Conservation (phyloP, 2,888 invertebrate genomes). For the Saturnia pavonia region DNA sequence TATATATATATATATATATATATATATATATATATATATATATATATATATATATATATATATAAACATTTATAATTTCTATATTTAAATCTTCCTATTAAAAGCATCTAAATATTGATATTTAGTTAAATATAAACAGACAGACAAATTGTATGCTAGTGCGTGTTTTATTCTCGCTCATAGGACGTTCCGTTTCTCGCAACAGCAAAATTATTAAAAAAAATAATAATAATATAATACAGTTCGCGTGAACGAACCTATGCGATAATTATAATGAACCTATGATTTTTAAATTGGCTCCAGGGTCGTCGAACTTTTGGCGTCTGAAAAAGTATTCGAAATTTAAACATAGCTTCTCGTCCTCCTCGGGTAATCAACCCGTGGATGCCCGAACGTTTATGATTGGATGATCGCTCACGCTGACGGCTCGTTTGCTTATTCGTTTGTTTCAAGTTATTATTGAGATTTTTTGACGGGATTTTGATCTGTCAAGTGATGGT, state of each 20-base stretch:
- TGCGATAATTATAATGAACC: conserved; percentile 23
- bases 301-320: conserved; percentile 15
- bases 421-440: not conserved
- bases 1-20: too few relatives aligned
- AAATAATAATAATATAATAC: conserved; percentile 20
- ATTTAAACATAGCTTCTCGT: conserved; percentile 11
- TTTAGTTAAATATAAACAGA: not conserved
- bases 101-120: too few relatives aligned
- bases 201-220: not conserved
- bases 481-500: too few relatives aligned
- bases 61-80: too few relatives aligned
- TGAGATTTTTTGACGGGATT: too few relatives aligned
- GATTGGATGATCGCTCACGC: conserved; percentile 15
- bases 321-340: conserved; percentile 15
- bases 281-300: conserved; percentile 37
- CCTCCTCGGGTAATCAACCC: not conserved
- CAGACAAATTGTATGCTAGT: too few relatives aligned
- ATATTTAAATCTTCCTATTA: too few relatives aligned
- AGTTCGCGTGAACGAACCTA: conserved; percentile 23
- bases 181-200: not conserved
- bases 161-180: not conserved
- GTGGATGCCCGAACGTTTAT: conserved; percentile 8
- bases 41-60: too few relatives aligned
- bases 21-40: too few relatives aligned
- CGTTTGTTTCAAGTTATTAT: too few relatives aligned